Evolutionary conservation across 2,888 invertebrate species (phyloP).

Genomic region (Drosophila prolongata): DNA sequence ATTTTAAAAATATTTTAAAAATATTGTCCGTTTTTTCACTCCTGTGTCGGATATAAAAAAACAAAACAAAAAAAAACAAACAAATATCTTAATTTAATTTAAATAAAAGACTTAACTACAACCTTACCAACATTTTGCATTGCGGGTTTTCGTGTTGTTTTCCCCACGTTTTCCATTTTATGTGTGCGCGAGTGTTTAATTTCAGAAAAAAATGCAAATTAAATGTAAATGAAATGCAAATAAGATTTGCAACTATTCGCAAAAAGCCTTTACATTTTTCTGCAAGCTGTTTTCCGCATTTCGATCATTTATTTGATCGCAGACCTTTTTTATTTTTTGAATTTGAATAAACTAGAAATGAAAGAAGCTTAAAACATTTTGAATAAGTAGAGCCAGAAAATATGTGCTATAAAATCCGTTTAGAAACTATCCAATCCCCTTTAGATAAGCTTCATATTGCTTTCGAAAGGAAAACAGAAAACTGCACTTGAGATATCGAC

Average conservation of each 20-base stretch:
- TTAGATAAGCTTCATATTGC: constrained; percentile 15
- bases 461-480: constrained; percentile 16
- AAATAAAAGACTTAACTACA: too few relatives aligned
- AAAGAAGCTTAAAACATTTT: neutral
- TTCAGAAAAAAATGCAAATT: constrained; percentile 81
- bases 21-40: too few relatives aligned
- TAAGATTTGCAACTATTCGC: constrained; percentile 63
- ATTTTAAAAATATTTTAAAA: too few relatives aligned
- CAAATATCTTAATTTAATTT: too few relatives aligned
- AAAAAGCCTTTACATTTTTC: neutral
- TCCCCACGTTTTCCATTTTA: neutral
- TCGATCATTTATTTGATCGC: neutral
- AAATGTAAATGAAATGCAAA: constrained; percentile 80
- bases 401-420: constrained; percentile 1
- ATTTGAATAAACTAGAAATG: too few relatives aligned
- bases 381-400: neutral
- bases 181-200: constrained; percentile 1
- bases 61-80: too few relatives aligned
- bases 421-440: constrained; percentile 6
- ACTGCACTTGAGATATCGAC: neutral
- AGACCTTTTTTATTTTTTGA: neutral
- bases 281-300: neutral
- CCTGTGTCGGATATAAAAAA: too few relatives aligned
- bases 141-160: neutral
- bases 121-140: neutral